Percentiles rank a stretch among this genome's conserved stretches.
Conservation (phyloP, 2,888 invertebrate genomes). For the Epistrophe grossulariae region DNA sequence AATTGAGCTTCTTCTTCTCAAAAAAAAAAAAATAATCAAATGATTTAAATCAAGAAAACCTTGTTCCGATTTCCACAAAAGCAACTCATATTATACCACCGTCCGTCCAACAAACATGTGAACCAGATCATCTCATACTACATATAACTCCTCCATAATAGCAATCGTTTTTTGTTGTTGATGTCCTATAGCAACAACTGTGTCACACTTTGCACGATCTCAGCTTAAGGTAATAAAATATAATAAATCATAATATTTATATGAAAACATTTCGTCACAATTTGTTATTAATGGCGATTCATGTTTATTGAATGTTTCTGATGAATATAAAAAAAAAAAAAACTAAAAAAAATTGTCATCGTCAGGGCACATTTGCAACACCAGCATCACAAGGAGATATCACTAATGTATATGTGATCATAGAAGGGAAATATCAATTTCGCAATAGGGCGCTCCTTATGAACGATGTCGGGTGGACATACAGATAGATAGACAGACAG, state of each 20-base stretch:
- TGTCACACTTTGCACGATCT: slow-evolving; percentile 54
- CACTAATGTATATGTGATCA: not conserved
- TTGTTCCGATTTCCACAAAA: slow-evolving; percentile 52
- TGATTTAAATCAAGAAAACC: slow-evolving; percentile 25
- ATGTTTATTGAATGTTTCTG: slow-evolving; percentile 44
- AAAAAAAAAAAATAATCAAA: not conserved
- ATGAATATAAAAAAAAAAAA: not conserved
- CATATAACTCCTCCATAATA: slow-evolving; percentile 24
- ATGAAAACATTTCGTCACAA: slow-evolving; percentile 68
- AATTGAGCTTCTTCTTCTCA: not conserved
- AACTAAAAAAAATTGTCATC: slow-evolving; percentile 4
- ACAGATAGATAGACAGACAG: not conserved
- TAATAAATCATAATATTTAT: slow-evolving; percentile 68
- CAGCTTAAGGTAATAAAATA: slow-evolving; percentile 56
- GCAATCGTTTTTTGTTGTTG: slow-evolving; percentile 1
- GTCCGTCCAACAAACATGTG: not conserved
- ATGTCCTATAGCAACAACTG: slow-evolving; percentile 61
- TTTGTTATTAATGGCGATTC: slow-evolving; percentile 74
- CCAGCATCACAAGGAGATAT: slow-evolving; percentile 2
- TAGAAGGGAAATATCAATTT: slow-evolving; percentile 31
- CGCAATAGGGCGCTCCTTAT: slow-evolving; percentile 28
- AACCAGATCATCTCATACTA: slow-evolving; percentile 33
- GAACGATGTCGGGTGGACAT: slow-evolving; percentile 2
- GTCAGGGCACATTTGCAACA: slow-evolving; percentile 38
- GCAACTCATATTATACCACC: slow-evolving; percentile 6